These are phyloP conservation scores for Papilio machaon DNA, from an alignment of 1,140 invertebrate genomes.

Conservation along the genomic window DNA sequence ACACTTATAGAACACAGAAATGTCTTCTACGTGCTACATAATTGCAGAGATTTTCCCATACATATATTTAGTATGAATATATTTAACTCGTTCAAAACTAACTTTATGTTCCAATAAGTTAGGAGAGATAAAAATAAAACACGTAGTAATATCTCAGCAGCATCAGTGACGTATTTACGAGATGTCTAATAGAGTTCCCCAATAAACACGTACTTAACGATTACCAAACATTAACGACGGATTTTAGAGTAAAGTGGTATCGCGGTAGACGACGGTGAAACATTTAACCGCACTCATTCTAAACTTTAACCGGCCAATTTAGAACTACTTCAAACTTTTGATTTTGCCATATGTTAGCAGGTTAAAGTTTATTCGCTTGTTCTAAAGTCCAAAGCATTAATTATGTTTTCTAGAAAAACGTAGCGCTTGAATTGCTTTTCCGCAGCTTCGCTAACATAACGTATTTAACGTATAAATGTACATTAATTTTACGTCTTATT, in stretches of 20 bases:
- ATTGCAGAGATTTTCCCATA: background rate
- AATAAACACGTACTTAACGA: background rate
- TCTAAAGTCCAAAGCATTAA: background rate
- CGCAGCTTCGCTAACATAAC: background rate
- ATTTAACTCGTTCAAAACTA: too few relatives aligned
- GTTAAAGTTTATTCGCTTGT: slow-evolving; percentile 2
- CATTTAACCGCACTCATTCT: background rate
- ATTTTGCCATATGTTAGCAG: slow-evolving; percentile 39
- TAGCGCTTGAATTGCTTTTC: background rate
- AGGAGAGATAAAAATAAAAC: background rate
- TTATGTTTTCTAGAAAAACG: background rate
- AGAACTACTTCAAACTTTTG: slow-evolving; percentile 43
- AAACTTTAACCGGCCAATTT: slow-evolving; percentile 45
- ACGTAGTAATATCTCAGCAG: background rate
- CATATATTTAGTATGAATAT: background rate
- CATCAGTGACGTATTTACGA: background rate
- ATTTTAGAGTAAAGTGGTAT: background rate
- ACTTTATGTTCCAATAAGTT: too few relatives aligned
- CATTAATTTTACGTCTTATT: background rate
- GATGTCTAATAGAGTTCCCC: background rate
- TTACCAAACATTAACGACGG: background rate
- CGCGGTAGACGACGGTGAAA: background rate
- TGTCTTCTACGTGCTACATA: background rate
- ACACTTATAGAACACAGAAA: background rate
- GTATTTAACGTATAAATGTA: background rate